Evolutionary conservation across 2,113 vertebrate genomes (phyloP).

Genomic region (Andinoacara biseriatus): DNA sequence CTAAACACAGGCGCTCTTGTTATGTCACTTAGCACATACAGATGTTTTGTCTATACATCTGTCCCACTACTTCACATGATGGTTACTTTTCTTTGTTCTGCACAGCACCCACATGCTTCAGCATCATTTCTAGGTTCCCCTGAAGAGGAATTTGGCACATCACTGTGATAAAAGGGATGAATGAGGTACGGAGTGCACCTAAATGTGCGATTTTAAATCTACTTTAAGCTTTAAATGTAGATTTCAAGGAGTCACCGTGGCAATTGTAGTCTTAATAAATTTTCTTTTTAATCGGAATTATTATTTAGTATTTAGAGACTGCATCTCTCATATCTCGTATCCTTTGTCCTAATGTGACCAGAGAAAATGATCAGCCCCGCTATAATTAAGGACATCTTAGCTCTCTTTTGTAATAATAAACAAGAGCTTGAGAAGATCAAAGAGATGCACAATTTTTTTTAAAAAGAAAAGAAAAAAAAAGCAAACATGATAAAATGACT

Average conservation of each 20-base stretch:
- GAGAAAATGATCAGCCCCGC: neutral
- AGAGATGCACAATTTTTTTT: too few species aligned
- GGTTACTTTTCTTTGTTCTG: constrained; percentile 12
- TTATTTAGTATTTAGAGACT: neutral
- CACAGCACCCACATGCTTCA: constrained; percentile 57
- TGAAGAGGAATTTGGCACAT: constrained; percentile 70
- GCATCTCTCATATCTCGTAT: neutral
- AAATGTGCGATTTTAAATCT: neutral
- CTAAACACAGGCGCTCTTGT: constrained; percentile 13
- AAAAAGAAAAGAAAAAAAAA: neutral
- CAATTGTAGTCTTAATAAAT: neutral
- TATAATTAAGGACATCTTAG: neutral
- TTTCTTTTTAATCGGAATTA: neutral
- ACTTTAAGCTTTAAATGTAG: neutral
- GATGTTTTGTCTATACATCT: neutral
- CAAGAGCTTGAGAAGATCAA: neutral
- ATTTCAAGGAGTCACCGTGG: neutral
- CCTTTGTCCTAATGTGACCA: constrained; percentile 5
- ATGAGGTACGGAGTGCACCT: constrained; percentile 72
- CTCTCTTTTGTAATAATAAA: neutral
- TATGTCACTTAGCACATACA: neutral
- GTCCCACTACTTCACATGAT: neutral
- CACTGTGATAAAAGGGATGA: constrained; percentile 75
- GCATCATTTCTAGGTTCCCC: constrained; percentile 46
- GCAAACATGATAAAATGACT: neutral